phyloP scores from a whole-genome alignment of 2,113 vertebrate species.

The Paedocypris sp. region DNA sequence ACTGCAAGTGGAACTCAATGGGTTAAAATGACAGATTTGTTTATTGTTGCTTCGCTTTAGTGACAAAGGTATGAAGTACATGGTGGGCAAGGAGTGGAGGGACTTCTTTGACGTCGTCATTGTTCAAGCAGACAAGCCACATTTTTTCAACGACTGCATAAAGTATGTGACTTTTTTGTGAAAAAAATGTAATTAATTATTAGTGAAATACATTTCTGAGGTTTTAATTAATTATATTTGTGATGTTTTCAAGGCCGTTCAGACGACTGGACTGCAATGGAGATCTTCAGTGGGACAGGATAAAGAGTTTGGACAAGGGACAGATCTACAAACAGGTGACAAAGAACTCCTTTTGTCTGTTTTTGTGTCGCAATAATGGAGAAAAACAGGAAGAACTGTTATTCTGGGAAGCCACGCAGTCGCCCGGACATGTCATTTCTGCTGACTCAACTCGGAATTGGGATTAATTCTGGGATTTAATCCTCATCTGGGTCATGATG shows the following conservation, averaged over 20 bases:
- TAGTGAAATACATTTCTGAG: not conserved
- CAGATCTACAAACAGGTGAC: conserved; percentile 73
- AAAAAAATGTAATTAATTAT: not conserved
- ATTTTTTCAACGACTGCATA: conserved; percentile 74
- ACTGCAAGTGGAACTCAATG: not conserved
- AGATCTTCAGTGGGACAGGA: conserved; percentile 70
- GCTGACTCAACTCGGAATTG: not conserved
- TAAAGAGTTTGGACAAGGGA: conserved; percentile 67
- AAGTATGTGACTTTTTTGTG: conserved; percentile 55
- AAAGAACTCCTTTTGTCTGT: not conserved
- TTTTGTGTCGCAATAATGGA: too few species aligned
- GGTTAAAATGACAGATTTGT: not conserved
- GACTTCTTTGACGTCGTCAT: conserved; percentile 75
- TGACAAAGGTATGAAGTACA: conserved; percentile 74
- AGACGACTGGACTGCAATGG: conserved; percentile 66
- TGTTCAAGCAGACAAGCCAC: conserved; percentile 75
- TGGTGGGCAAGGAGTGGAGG: conserved; percentile 73
- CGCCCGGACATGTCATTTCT: not conserved
- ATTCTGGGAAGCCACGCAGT: not conserved
- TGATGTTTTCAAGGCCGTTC: conserved; percentile 59
- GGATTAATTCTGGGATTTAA: not conserved
- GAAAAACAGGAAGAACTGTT: too few species aligned
- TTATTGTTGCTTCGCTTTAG: conserved; percentile 38
- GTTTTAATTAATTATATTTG: not conserved
- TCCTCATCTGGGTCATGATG: not conserved